These are phyloP conservation scores for Argyrosomus regius DNA, from an alignment of 2,797 vertebrate genomes.

Conservation along the genomic window DNA sequence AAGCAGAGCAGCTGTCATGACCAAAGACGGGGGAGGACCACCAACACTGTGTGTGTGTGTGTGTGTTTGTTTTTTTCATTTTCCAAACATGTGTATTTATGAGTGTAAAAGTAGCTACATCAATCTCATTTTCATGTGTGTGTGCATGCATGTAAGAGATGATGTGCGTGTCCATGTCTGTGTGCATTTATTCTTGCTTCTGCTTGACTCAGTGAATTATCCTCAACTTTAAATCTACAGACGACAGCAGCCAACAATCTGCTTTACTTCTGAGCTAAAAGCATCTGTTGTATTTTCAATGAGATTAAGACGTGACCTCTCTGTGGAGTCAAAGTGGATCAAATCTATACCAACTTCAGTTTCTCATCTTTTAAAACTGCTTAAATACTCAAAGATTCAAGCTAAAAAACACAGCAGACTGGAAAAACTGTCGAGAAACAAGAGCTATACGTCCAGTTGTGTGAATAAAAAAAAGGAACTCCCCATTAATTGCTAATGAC, in stretches of 20 bases:
- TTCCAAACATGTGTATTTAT: slow-evolving; percentile 18
- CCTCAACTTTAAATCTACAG: slow-evolving; percentile 6
- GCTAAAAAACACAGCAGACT: slow-evolving; percentile 34
- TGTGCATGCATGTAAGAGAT: background rate
- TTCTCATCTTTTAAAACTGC: slow-evolving; percentile 7
- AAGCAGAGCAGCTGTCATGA: slow-evolving; percentile 26
- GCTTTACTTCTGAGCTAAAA: slow-evolving; percentile 8
- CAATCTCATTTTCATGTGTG: background rate
- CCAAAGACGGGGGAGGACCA: slow-evolving; percentile 38
- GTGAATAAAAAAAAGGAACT: slow-evolving; percentile 27
- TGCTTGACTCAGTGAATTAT: slow-evolving; percentile 10
- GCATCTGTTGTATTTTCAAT: slow-evolving; percentile 17
- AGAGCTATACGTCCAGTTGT: slow-evolving; percentile 1
- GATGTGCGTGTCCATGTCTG: background rate
- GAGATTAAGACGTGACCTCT: slow-evolving; percentile 19
- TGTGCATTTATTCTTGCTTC: background rate
- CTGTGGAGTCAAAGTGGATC: slow-evolving; percentile 25
- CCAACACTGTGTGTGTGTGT: slow-evolving; percentile 17
- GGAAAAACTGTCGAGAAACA: slow-evolving; percentile 4
- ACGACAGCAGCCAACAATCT: slow-evolving; percentile 12
- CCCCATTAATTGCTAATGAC: slow-evolving; percentile 9
- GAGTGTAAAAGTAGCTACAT: slow-evolving; percentile 17
- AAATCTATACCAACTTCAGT: slow-evolving; percentile 18
- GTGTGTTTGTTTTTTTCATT: background rate
- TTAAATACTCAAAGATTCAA: slow-evolving; percentile 22